phyloP scores from a whole-genome alignment of 2,113 vertebrate genomes.

The Erpornis zantholeuca region DNA sequence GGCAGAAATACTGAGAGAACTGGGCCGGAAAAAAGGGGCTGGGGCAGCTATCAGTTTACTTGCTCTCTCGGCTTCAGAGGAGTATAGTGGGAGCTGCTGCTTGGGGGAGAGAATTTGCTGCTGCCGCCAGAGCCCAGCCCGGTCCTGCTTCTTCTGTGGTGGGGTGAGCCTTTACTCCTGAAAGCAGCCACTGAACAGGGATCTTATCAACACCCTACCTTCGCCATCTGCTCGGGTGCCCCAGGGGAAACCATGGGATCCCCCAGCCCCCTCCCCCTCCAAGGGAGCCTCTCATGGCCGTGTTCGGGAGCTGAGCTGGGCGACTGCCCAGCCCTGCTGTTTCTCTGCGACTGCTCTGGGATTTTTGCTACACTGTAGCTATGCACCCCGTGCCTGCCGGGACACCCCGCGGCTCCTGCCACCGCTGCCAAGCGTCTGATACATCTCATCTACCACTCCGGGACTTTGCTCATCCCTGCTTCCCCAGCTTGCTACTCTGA shows the following conservation, averaged over 20 bases:
- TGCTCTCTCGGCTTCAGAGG: neutral
- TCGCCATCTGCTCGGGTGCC: neutral
- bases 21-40: neutral
- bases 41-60: neutral
- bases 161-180: neutral
- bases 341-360: neutral
- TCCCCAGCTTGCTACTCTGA: neutral
- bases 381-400: accelerated
- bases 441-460: neutral
- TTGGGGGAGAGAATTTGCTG: neutral
- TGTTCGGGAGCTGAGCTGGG: neutral
- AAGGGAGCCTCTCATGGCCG: neutral
- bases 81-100: neutral
- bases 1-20: neutral
- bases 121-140: neutral
- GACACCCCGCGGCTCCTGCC: neutral
- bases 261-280: neutral
- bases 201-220: neutral
- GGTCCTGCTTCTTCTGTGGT: neutral
- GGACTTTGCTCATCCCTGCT: neutral
- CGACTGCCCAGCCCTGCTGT: accelerated
- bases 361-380: neutral
- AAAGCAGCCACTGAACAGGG: neutral
- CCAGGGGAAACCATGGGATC: neutral
- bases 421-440: neutral